A percentile compares a stretch with the other conserved stretches of the same genome.
Evolutionary conservation across 2,797 vertebrate genomes (phyloP).

Genomic region (Ctenopoma multispine): DNA sequence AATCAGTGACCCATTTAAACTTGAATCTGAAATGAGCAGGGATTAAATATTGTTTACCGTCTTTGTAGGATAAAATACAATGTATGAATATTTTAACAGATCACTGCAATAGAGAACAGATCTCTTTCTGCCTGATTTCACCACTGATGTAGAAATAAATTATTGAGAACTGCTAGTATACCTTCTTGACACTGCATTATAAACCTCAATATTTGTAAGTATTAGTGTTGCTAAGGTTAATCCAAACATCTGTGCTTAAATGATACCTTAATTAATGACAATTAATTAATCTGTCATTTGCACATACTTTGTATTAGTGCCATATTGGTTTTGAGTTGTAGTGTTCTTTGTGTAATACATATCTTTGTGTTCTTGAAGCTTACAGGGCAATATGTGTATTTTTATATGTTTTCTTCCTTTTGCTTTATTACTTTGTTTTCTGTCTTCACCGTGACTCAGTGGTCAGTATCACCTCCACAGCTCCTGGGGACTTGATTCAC

Average conservation of each 20-base stretch:
- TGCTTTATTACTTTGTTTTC: neutral
- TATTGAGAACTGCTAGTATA: neutral
- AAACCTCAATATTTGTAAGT: neutral
- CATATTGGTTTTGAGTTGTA: neutral
- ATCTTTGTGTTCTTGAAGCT: neutral
- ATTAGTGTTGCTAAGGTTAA: slow-evolving; percentile 18
- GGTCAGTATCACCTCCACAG: neutral
- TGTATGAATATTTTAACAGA: neutral
- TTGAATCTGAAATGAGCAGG: neutral
- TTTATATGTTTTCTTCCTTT: neutral
- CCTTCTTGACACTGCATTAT: neutral
- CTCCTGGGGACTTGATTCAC: neutral
- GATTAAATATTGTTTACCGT: neutral
- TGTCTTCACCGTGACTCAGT: neutral
- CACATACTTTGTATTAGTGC: neutral
- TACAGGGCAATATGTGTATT: neutral
- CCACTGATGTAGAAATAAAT: slow-evolving; percentile 6
- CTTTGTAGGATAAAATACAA: no score
- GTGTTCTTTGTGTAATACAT: neutral
- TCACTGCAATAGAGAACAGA: neutral
- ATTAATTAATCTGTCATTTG: no score
- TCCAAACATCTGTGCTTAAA: neutral
- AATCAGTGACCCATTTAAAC: neutral
- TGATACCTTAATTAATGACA: no score
- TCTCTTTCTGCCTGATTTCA: neutral